Evolutionary conservation across 2,888 invertebrate genomes (phyloP).

Genomic region (Ptychoptera contaminata): DNA sequence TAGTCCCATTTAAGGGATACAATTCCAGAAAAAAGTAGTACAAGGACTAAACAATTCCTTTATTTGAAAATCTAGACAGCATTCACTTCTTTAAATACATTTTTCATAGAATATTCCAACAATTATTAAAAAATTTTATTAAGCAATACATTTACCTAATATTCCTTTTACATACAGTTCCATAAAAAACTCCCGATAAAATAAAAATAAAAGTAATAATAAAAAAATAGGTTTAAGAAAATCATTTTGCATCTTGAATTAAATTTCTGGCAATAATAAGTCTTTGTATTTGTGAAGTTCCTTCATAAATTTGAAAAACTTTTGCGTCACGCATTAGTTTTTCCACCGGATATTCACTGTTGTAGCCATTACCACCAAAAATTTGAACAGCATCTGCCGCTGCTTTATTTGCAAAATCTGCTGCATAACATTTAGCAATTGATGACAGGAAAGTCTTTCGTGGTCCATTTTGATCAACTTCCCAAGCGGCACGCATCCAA

Average conservation of each 20-base stretch:
- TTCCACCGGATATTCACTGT: constrained; percentile 87
- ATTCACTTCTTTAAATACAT: too few relatives aligned
- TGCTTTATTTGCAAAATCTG: constrained; percentile 75
- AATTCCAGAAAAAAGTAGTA: too few relatives aligned
- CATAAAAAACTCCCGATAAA: too few relatives aligned
- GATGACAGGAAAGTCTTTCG: constrained; percentile 68
- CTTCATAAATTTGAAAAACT: constrained; percentile 91
- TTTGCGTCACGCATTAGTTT: constrained; percentile 94
- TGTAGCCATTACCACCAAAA: constrained; percentile 87
- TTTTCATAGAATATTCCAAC: too few relatives aligned
- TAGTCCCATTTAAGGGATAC: too few relatives aligned
- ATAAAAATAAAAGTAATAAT: too few relatives aligned
- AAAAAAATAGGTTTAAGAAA: too few relatives aligned
- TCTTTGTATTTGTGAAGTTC: constrained; percentile 84
- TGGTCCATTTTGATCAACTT: constrained; percentile 59
- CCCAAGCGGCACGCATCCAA: constrained; percentile 70
- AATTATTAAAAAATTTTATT: too few relatives aligned
- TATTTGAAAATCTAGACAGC: too few relatives aligned
- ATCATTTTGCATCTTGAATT: constrained; percentile 37
- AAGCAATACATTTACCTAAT: too few relatives aligned
- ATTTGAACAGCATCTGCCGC: constrained; percentile 83
- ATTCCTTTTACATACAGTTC: too few relatives aligned
- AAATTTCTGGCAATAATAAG: constrained; percentile 66
- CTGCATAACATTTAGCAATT: constrained; percentile 75
- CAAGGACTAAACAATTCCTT: too few relatives aligned